Evolutionary conservation across 1,140 invertebrate species (phyloP), one percentile per base, ranked within the genome.

Genomic region (Carcinoscorpius rotundicauda): DNA sequence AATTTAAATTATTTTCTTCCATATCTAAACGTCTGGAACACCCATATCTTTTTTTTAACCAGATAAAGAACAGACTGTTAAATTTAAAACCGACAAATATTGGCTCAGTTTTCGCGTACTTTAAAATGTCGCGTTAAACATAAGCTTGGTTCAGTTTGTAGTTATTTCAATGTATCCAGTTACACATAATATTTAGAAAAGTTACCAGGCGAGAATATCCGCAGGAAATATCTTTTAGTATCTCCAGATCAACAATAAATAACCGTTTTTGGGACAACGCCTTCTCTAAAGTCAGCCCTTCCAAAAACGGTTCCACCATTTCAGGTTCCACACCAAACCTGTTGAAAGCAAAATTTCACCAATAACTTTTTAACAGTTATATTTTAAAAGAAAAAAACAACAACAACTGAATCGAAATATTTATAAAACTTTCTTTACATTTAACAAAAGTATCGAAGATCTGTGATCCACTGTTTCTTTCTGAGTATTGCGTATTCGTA

Each of bases 181-280:
- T n/a, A n/a, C n/a, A n/a, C n/a, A n/a, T n/a, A 29, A 29, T 29
- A 29, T 29, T 29, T 29, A 29, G 29, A 29, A 29, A 29, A 29
- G 29, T 71, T 69, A 77, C 76, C 67, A 68, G 62, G 60, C 70
- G 63, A 29, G 69, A 64, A 48, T 73, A 68, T 61, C 69, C 72
- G 64, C 71, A 73, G 4, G 69, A 65, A 3, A 81, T 67, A 6
- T 72, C 75, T 60, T 78, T 71, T 58, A 80, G 67, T 10, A 80
- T 75, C 66, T 77, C 71, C 9, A 79, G 70, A 68, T 82, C 80
- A 51, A 78, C 75, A 0, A 81, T 75, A 69, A 81, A 82, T 6
- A 81, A 70, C 59, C 77, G 75, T 52, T 80, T 80, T 3, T 74
- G 70, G 60, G 75, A 70, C 4, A 82, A 69, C 29, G 79, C 76